A percentile compares a stretch with the other conserved stretches of the same genome.
Conservation (phyloP, 2,888 invertebrate species). For the Heliconius cydno region DNA sequence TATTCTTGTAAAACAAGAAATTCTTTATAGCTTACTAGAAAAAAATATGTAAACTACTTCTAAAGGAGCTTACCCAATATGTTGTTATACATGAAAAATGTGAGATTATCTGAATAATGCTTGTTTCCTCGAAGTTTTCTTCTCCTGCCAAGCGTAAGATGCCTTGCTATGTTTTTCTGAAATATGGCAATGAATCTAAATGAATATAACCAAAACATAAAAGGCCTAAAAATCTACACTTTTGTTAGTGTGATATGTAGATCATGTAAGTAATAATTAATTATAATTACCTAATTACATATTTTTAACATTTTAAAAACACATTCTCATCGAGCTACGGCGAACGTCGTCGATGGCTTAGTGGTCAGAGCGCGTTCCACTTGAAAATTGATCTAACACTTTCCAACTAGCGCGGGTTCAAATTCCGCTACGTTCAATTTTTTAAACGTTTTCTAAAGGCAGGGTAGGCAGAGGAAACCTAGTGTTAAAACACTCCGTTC, state of each 20-base stretch:
- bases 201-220: background rate
- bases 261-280: background rate
- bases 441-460: no score
- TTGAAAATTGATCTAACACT: no score
- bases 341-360: no score
- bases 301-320: no score
- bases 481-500: no score
- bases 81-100: slow-evolving; percentile 1
- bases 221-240: background rate
- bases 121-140: slow-evolving; percentile 7
- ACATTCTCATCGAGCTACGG: no score
- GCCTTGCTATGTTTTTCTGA: background rate
- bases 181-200: background rate
- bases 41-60: slow-evolving; percentile 7
- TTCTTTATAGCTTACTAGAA: background rate
- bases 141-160: background rate
- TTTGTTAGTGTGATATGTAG: background rate
- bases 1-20: background rate
- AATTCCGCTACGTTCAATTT: no score
- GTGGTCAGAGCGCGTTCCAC: no score
- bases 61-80: slow-evolving; percentile 10
- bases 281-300: background rate
- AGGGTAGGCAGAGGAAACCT: no score
- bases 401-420: no score
- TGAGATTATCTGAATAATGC: slow-evolving; percentile 14